Evolutionary conservation across 2,113 vertebrate species (phyloP).

Genomic region (Mionectes macconnelli): DNA sequence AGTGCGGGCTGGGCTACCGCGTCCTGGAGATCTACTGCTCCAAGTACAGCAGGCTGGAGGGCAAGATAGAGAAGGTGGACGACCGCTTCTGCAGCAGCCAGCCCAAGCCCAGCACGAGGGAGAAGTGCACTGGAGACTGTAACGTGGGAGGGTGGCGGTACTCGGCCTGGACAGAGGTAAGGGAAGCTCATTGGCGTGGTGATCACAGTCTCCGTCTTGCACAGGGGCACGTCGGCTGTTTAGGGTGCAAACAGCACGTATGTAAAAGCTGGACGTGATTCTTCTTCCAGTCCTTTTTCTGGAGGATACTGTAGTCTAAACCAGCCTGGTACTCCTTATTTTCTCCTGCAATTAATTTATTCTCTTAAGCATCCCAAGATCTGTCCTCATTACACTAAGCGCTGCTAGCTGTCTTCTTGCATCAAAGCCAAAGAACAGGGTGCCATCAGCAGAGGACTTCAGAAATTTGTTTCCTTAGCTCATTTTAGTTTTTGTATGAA

Average conservation of each 20-base stretch:
- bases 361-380: neutral
- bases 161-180: conserved; percentile 92
- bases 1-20: conserved; percentile 89
- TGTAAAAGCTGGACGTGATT: neutral
- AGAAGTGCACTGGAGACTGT: conserved; percentile 91
- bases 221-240: neutral
- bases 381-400: neutral
- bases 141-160: conserved; percentile 92
- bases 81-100: conserved; percentile 85
- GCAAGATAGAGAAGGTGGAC: conserved; percentile 88
- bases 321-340: neutral
- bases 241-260: rapidly evolving
- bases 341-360: neutral
- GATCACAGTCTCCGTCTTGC: rapidly evolving
- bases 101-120: conserved; percentile 85
- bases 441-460: neutral
- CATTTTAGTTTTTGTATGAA: neutral
- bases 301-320: neutral
- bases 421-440: neutral
- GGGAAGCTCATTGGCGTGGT: rapidly evolving
- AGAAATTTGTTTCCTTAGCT: neutral
- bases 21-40: conserved; percentile 89
- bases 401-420: neutral
- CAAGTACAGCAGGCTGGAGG: conserved; percentile 83
- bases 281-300: neutral